A percentile compares a stretch with the other conserved stretches of the same genome.
Conservation (phyloP, 2,113 vertebrate genomes). For the Dasyurus viverrinus region DNA sequence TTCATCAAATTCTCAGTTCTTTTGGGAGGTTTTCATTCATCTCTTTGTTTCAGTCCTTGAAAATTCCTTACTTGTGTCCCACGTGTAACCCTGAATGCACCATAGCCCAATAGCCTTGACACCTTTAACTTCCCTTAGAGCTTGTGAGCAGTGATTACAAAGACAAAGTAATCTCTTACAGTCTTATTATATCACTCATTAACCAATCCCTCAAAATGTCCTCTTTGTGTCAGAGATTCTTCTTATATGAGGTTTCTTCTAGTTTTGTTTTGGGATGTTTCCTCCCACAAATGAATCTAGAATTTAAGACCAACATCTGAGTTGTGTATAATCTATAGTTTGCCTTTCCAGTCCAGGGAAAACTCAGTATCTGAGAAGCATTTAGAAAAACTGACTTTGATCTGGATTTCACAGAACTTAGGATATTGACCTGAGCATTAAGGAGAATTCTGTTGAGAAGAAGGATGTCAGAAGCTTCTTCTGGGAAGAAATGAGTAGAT, state of each 20-base stretch:
- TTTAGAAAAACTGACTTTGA: too few species aligned
- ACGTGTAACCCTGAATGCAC: neutral
- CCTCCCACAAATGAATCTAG: rapidly evolving
- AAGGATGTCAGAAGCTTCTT: too few species aligned
- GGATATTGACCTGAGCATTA: too few species aligned
- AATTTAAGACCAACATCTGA: neutral
- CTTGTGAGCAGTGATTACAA: neutral
- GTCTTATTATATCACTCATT: neutral
- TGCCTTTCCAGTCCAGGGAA: too few species aligned
- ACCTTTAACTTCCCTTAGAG: neutral
- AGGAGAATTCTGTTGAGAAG: too few species aligned
- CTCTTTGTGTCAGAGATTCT: neutral
- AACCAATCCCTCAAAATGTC: neutral
- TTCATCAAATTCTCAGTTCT: neutral
- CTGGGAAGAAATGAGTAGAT: too few species aligned
- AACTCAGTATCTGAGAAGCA: too few species aligned
- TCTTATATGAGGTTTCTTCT: neutral
- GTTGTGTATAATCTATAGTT: too few species aligned
- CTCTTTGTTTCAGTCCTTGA: too few species aligned
- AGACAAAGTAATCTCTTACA: neutral
- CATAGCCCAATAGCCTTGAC: neutral
- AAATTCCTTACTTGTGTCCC: too few species aligned
- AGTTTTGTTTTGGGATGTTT: neutral
- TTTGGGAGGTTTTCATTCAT: too few species aligned
- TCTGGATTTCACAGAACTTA: too few species aligned